Conservation (phyloP, 2,113 vertebrate species). For the Oplegnathus fasciatus region DNA sequence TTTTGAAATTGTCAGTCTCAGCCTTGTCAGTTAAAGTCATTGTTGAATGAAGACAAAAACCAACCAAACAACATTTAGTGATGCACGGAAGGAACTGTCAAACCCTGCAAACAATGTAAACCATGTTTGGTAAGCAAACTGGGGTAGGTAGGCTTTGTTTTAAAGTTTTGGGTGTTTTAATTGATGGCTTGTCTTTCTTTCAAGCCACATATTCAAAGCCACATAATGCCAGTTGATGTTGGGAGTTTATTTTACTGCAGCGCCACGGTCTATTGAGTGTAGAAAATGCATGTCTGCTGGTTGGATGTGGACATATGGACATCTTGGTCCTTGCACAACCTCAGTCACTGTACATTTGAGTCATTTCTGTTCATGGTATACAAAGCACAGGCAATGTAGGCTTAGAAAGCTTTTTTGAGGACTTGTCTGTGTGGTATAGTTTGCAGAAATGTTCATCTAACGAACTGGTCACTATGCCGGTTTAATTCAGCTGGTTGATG, state of each 20-base stretch:
- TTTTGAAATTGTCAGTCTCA: constrained; percentile 13
- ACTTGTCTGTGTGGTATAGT: neutral
- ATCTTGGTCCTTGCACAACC: constrained; percentile 30
- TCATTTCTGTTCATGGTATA: neutral
- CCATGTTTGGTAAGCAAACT: constrained; percentile 59
- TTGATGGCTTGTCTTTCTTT: constrained; percentile 41
- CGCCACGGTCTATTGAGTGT: constrained; percentile 18
- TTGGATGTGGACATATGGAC: constrained; percentile 17
- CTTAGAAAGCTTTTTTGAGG: neutral
- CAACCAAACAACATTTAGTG: constrained; percentile 36
- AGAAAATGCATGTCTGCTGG: constrained; percentile 44
- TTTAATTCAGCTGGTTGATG: neutral
- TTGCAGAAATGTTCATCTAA: neutral
- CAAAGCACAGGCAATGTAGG: neutral
- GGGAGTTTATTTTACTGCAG: constrained; percentile 46
- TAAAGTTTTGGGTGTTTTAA: constrained; percentile 47
- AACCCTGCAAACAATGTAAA: constrained; percentile 39
- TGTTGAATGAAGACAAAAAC: constrained; percentile 51
- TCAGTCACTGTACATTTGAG: constrained; percentile 9
- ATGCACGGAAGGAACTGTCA: constrained; percentile 25
- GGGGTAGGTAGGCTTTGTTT: constrained; percentile 58
- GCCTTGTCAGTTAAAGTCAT: constrained; percentile 14
- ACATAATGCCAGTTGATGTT: constrained; percentile 34
- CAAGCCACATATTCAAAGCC: constrained; percentile 48
- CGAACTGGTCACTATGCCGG: neutral